Evolutionary conservation across 2,888 invertebrate species (phyloP).

Genomic region (Ectemnius cavifrons): DNA sequence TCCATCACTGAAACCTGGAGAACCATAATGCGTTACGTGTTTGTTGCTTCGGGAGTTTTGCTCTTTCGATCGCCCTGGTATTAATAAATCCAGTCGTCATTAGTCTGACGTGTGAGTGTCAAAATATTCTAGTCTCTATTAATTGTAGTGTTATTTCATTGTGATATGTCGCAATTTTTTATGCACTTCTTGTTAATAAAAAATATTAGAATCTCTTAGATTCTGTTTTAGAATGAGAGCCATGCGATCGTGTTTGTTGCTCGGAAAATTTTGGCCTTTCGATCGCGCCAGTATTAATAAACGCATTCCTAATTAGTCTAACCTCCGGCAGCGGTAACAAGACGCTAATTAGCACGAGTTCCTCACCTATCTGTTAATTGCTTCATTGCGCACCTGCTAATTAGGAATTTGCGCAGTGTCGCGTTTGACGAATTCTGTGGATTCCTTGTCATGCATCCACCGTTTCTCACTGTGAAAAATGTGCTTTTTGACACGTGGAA

Average conservation of each 20-base stretch:
- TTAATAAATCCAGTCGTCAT: background rate
- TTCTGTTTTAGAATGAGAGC: too few relatives aligned
- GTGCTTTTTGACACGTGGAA: too few relatives aligned
- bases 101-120: background rate
- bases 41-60: background rate
- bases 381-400: conserved; percentile 49
- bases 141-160: too few relatives aligned
- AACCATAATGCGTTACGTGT: too few relatives aligned
- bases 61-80: background rate
- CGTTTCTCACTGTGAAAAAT: too few relatives aligned
- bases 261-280: background rate
- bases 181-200: too few relatives aligned
- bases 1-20: too few relatives aligned
- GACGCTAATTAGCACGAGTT: conserved; percentile 41
- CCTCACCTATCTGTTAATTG: conserved; percentile 28
- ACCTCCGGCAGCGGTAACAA: background rate
- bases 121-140: too few relatives aligned
- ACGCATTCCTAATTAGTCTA: background rate
- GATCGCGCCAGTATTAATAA: background rate
- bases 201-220: too few relatives aligned
- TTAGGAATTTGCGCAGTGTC: conserved; percentile 37
- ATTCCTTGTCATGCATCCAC: too few relatives aligned
- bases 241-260: background rate
- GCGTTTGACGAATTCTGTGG: too few relatives aligned
- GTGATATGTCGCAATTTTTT: too few relatives aligned